Base-by-base conservation (phyloP, 2,113 vertebrate genomes). In the Sinocyclocheilus maitianheensis region DNA sequence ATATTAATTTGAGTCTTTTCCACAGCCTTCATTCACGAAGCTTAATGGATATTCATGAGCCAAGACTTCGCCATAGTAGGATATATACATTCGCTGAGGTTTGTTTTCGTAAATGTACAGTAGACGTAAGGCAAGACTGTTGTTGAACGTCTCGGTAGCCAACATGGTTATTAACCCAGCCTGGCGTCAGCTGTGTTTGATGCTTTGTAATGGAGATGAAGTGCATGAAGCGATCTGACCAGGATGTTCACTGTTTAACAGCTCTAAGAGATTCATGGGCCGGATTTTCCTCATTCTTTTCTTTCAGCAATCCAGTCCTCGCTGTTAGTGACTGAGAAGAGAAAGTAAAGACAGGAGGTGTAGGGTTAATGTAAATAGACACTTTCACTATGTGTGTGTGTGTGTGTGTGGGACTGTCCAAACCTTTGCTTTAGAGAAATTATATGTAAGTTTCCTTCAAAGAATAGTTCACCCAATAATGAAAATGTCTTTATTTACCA, bases 221-320 rank as follows among this genome's bases (percentile, higher is more conserved):
- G 8, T 22, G 14, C 40, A 14, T 55, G 62, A 11, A 43, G 58
- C 53, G 20, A 43, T 55, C 9, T 34, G 79, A 78, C 40, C 40
- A 46, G 51, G 4, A 34, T 69, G 58, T 83, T 77, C 46, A 65
- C 53, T 72, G 62, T 72, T 84, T 34, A 10, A 11, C 43, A 46
- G 43, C 9, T 46, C 43, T 2, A 10, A 62, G 51, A 60, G 24
- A 51, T 79, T 89, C 87, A 78, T 16, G 79, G 20, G 87, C 91
- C 67, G 85, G 90, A 83, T 92, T 90, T 91, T 93, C 91, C 88
- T 90, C 91, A 93, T 94, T 92, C 91, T 87, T 30, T 11, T 74
- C 4, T 13, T 22, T 83, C 1, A 84, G 1, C 22, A 53, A 43
- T 65, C 78, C 76, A 46, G 58, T 37, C 9, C 22, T 69, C 40